Evolutionary conservation across 2,113 vertebrate species (phyloP).

Genomic region (Seriola dumerili): DNA sequence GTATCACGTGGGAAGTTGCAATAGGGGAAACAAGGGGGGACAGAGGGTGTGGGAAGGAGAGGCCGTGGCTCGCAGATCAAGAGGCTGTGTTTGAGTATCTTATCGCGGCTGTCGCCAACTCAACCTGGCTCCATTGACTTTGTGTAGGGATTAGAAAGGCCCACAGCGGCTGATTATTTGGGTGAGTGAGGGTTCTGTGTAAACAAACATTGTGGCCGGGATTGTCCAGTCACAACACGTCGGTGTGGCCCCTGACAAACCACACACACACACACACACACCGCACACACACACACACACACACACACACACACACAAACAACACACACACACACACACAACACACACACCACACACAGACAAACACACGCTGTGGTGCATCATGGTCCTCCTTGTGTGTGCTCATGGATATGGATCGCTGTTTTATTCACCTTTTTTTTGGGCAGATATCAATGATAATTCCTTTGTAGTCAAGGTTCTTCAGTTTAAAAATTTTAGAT

Average conservation of each 20-base stretch:
- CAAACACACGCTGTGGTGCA: slow-evolving; percentile 9
- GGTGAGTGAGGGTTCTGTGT: slow-evolving; percentile 75
- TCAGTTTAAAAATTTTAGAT: neutral
- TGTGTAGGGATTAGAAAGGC: slow-evolving; percentile 78
- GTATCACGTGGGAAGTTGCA: slow-evolving; percentile 59
- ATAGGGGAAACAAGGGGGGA: slow-evolving; percentile 61
- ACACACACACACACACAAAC: too few relatives aligned
- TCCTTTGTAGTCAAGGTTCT: neutral
- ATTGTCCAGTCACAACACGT: slow-evolving; percentile 76
- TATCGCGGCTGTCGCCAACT: slow-evolving; percentile 81
- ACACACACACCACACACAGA: too few relatives aligned
- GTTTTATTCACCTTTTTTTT: slow-evolving; percentile 20
- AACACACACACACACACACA: too few relatives aligned
- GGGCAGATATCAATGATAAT: neutral
- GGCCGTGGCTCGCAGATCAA: slow-evolving; percentile 62
- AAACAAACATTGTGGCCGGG: slow-evolving; percentile 78
- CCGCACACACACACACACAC: too few relatives aligned
- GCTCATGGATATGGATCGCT: neutral
- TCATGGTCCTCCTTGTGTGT: neutral
- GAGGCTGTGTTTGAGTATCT: slow-evolving; percentile 79
- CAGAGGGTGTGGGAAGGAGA: slow-evolving; percentile 66
- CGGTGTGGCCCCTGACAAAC: slow-evolving; percentile 56
- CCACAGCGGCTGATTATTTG: slow-evolving; percentile 78
- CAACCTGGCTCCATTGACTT: slow-evolving; percentile 79
- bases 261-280: neutral